Conservation (phyloP, 2,113 vertebrate species). For the Illadopsis cleaveri region DNA sequence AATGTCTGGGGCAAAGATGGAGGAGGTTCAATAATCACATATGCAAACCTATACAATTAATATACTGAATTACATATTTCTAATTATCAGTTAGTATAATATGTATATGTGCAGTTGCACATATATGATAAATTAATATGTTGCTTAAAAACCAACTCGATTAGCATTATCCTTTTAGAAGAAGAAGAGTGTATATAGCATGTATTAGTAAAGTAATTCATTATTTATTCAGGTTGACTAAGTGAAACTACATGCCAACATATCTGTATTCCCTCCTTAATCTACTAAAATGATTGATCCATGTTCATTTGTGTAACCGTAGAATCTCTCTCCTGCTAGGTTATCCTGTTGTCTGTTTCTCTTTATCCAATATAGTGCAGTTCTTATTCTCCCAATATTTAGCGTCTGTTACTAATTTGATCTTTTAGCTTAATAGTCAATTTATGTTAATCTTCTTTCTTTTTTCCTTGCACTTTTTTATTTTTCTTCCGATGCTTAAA, state of each 20-base stretch:
- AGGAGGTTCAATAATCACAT: neutral
- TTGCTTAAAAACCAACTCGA: neutral
- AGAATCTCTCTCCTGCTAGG: conserved; percentile 83
- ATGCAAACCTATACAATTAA: neutral
- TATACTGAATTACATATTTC: neutral
- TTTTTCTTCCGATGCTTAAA: conserved; percentile 99
- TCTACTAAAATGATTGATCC: conserved; percentile 80
- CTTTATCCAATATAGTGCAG: conserved; percentile 85
- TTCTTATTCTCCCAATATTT: conserved; percentile 89
- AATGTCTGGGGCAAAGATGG: neutral
- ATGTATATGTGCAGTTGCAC: conserved; percentile 13
- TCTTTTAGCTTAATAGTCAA: conserved; percentile 91
- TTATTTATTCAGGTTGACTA: conserved; percentile 82
- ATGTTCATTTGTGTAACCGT: conserved; percentile 79
- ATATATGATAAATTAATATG: conserved; percentile 51
- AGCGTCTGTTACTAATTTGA: conserved; percentile 92
- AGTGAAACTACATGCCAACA: conserved; percentile 79
- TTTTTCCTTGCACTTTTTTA: conserved; percentile 94
- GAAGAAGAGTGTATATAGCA: conserved; percentile 50
- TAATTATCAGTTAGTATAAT: neutral
- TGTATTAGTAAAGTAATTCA: conserved; percentile 76
- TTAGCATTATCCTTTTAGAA: conserved; percentile 42
- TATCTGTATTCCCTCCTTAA: conserved; percentile 77
- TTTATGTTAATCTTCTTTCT: conserved; percentile 99
- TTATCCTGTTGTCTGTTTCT: conserved; percentile 81